Evolutionary conservation across 2,113 vertebrate species (phyloP), one percentile per base, ranked within the genome.

Genomic region (Mus spicilegus): DNA sequence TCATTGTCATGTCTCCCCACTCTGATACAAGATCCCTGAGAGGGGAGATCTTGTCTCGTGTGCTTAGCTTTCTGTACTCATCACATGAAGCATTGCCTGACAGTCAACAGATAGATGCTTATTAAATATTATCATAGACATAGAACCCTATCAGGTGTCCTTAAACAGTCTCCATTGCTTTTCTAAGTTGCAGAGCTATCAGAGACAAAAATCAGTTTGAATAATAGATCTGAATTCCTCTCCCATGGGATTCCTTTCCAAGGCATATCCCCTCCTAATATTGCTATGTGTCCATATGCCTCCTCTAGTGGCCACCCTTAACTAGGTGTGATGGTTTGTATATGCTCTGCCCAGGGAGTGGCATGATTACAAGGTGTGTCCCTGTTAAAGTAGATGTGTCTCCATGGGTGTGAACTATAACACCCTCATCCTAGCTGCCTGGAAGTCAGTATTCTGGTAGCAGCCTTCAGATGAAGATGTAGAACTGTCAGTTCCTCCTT

Each of bases 51-150:
- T 16, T 28, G 12, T 69, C 36, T 54, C 26, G 78, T 89, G 58
- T 91, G 70, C 67, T 82, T 39, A 56, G 9, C 20, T 89, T 73
- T 86, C 30, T 56, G 70, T 10, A 67, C 14, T 78, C 33, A 88
- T 30, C 16, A 72, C 0, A 2, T 56, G 39, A 89, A 61, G 4
- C 17, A 30, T 85, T 58, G 30, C 30, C 42, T 95, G 42, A 69
- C 26, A 33, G 20, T 56, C 86, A 81, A 51, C 14, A 90, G 46
- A 51, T 16, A 84, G n/a, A 49, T 13, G 2, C 33, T 86, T 54
- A 69, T 90, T 89, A 90, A 95, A 49, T 90, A 58, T 73, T 72
- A 82, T 39, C 56, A 24, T 87, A 54, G 49, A 87, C 81, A 51
- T 46, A 90, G 87, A 39, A 5, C 26, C 33, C 17, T 28, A 16